Percentiles rank a stretch among this genome's conserved stretches.
These are phyloP conservation scores for Endotricha flammealis DNA, from an alignment of 2,888 invertebrate genomes.

Conservation along the genomic window DNA sequence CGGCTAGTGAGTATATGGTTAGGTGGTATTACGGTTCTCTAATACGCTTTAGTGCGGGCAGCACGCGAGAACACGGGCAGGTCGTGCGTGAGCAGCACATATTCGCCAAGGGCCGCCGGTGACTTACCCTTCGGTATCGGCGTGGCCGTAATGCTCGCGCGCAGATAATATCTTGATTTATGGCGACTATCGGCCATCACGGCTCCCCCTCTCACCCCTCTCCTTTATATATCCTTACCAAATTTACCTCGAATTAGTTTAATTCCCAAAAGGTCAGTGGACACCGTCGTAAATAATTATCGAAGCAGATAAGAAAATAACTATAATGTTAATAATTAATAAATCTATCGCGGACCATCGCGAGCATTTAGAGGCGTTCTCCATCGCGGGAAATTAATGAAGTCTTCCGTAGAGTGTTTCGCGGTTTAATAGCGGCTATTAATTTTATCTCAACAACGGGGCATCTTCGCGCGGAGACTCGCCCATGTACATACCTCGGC, in stretches of 20 bases:
- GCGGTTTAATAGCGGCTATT: constrained; percentile 69
- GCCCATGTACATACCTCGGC: constrained; percentile 9
- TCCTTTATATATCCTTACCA: constrained; percentile 20
- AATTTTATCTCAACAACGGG: constrained; percentile 71
- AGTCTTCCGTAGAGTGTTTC: constrained; percentile 70
- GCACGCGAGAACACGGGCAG: constrained; percentile 25
- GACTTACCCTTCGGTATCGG: constrained; percentile 61
- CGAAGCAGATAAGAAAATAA: constrained; percentile 27
- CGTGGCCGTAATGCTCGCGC: constrained; percentile 54
- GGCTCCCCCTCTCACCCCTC: constrained; percentile 22
- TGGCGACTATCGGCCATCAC: constrained; percentile 56
- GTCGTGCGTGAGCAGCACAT: constrained; percentile 21
- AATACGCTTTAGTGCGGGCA: constrained; percentile 14
- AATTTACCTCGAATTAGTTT: constrained; percentile 33
- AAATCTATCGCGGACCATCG: constrained; percentile 66
- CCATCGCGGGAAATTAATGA: constrained; percentile 69
- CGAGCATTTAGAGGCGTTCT: constrained; percentile 60
- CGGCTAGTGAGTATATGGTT: not conserved
- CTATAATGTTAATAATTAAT: constrained; percentile 60
- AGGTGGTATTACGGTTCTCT: constrained; percentile 14
- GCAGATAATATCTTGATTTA: constrained; percentile 75
- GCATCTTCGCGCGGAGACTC: constrained; percentile 31
- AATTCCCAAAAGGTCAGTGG: not conserved
- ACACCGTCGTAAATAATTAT: not conserved
- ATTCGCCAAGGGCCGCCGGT: constrained; percentile 37